Conservation (phyloP, 1,140 invertebrate species). For the Conus betulinus region DNA sequence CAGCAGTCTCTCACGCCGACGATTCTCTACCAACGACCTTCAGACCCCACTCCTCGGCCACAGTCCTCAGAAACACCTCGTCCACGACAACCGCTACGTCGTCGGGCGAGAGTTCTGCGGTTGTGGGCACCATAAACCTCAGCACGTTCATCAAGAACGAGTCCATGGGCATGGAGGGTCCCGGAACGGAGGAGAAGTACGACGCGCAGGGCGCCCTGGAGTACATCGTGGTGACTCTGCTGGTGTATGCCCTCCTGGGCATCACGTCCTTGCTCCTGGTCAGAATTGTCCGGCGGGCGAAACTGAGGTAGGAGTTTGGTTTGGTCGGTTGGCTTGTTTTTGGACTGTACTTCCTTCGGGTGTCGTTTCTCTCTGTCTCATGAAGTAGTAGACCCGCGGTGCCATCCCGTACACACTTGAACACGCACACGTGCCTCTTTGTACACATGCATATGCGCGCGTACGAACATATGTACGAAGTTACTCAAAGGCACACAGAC, state of each 20-base stretch:
- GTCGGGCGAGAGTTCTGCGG: background rate
- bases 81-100: background rate
- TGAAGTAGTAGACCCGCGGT: no score
- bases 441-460: no score
- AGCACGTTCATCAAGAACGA: background rate
- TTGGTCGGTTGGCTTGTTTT: no score
- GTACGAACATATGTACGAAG: no score
- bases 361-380: no score
- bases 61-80: background rate
- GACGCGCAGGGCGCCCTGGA: background rate
- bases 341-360: no score
- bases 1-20: background rate
- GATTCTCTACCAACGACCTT: background rate
- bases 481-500: background rate
- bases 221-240: constrained; percentile 15
- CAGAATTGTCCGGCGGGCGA: constrained; percentile 13
- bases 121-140: background rate
- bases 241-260: background rate
- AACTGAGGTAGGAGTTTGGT: background rate
- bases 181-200: background rate
- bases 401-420: no score
- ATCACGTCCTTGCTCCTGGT: constrained; percentile 3
- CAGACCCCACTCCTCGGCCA: background rate
- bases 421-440: no score
- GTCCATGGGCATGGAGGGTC: background rate